These are phyloP conservation scores for Bombus picipes DNA, from an alignment of 1,140 invertebrate species.

Conservation along the genomic window DNA sequence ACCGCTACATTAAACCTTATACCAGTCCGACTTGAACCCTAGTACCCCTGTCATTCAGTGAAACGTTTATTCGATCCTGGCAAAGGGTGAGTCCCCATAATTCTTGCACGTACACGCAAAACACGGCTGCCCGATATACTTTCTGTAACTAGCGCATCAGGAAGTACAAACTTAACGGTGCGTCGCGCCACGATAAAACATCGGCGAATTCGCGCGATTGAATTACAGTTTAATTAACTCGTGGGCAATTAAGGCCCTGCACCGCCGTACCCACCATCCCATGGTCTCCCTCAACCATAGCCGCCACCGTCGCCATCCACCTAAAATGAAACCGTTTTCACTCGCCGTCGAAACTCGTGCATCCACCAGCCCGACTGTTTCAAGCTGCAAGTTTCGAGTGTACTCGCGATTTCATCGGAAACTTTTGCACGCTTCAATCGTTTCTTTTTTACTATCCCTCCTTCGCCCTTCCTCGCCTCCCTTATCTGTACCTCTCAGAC, in stretches of 20 bases:
- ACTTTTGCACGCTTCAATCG: slow-evolving; percentile 71
- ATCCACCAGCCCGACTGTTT: slow-evolving; percentile 70
- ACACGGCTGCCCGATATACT: slow-evolving; percentile 61
- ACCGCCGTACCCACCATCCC: slow-evolving; percentile 21
- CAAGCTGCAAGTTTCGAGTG: slow-evolving; percentile 74
- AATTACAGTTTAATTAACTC: slow-evolving; percentile 83
- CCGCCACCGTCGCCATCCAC: slow-evolving; percentile 57
- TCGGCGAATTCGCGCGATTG: slow-evolving; percentile 81
- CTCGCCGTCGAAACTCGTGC: slow-evolving; percentile 69
- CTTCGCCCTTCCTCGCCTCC: neutral
- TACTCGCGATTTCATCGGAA: slow-evolving; percentile 79
- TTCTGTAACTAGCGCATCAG: slow-evolving; percentile 67
- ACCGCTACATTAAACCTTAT: neutral
- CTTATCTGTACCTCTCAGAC: slow-evolving; percentile 43
- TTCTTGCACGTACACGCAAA: slow-evolving; percentile 61
- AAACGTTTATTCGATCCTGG: slow-evolving; percentile 39
- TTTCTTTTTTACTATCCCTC: slow-evolving; percentile 52
- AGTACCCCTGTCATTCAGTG: slow-evolving; percentile 1
- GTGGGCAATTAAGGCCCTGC: slow-evolving; percentile 79
- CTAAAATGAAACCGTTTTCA: slow-evolving; percentile 68
- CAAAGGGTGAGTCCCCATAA: slow-evolving; percentile 55
- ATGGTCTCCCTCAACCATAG: slow-evolving; percentile 19
- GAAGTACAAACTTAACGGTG: slow-evolving; percentile 66
- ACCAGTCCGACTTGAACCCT: neutral
- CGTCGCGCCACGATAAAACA: slow-evolving; percentile 78